Evolutionary conservation across 2,888 invertebrate genomes (phyloP).

Genomic region (Agrotis segetum): DNA sequence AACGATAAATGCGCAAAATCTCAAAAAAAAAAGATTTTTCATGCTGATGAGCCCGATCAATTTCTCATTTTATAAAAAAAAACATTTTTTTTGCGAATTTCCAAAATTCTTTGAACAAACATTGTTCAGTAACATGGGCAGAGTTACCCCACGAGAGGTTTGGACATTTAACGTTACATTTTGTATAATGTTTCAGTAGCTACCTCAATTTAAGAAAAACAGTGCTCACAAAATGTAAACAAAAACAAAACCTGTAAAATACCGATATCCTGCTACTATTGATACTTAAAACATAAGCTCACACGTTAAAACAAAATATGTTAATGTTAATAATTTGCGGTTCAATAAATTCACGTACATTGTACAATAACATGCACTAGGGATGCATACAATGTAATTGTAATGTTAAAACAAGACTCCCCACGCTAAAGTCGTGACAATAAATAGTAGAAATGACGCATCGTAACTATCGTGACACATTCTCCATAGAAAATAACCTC

Average conservation of each 20-base stretch:
- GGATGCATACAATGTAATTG: slow-evolving; percentile 46
- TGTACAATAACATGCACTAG: slow-evolving; percentile 31
- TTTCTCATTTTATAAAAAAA: too few species aligned
- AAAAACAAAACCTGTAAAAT: neutral
- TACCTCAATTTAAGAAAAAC: too few species aligned
- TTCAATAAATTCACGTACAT: slow-evolving; percentile 54
- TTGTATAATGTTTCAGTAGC: too few species aligned
- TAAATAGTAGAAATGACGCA: slow-evolving; percentile 57
- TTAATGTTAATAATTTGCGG: slow-evolving; percentile 35
- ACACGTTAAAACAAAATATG: slow-evolving; percentile 34
- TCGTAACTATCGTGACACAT: slow-evolving; percentile 46
- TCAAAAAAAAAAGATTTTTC: too few species aligned
- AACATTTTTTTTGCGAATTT: too few species aligned
- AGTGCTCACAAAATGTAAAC: neutral
- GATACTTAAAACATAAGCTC: slow-evolving; percentile 4
- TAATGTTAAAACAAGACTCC: slow-evolving; percentile 64
- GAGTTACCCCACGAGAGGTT: too few species aligned
- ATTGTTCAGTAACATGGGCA: too few species aligned
- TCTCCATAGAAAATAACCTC: slow-evolving; percentile 44
- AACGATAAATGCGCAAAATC: too few species aligned
- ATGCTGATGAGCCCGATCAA: too few species aligned
- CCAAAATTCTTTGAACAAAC: too few species aligned
- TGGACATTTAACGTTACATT: too few species aligned
- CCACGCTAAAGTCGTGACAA: slow-evolving; percentile 56
- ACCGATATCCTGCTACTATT: too few species aligned